Conservation (phyloP, 2,888 invertebrate genomes). For the Pasiphila rectangulata region DNA sequence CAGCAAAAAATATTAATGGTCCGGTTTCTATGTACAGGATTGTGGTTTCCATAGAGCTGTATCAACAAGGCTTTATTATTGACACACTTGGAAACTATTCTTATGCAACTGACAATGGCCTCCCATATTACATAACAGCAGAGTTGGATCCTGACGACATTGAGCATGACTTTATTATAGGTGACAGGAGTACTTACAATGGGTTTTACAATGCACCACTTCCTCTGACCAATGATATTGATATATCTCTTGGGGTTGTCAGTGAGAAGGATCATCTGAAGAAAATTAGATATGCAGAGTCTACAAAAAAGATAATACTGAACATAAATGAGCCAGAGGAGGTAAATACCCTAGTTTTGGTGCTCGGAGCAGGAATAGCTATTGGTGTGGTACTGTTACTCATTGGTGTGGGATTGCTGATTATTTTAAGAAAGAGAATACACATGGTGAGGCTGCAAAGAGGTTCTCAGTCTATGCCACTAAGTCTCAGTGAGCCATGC, state of each 20-base stretch:
- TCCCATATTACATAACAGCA: conserved; percentile 91
- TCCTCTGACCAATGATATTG: conserved; percentile 81
- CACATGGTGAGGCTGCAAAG: conserved; percentile 70
- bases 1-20: conserved; percentile 87
- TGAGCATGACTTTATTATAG: conserved; percentile 86
- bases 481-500: conserved; percentile 89
- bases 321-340: conserved; percentile 75
- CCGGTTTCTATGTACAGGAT: conserved; percentile 88
- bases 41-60: conserved; percentile 85
- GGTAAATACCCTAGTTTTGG: conserved; percentile 73
- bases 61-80: conserved; percentile 82
- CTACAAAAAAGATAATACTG: conserved; percentile 75
- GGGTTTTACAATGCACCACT: conserved; percentile 89
- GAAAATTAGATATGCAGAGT: conserved; percentile 84
- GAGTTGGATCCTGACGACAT: conserved; percentile 86
- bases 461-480: conserved; percentile 79
- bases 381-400: conserved; percentile 87
- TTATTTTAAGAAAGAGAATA: conserved; percentile 77
- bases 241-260: conserved; percentile 86
- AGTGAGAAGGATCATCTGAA: conserved; percentile 84
- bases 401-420: conserved; percentile 82
- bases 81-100: conserved; percentile 83
- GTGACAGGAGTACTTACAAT: conserved; percentile 87
- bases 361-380: conserved; percentile 82
- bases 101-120: conserved; percentile 83